Evolutionary conservation across 2,113 vertebrate genomes (phyloP).

Genomic region (Ailuropoda melanoleuca): DNA sequence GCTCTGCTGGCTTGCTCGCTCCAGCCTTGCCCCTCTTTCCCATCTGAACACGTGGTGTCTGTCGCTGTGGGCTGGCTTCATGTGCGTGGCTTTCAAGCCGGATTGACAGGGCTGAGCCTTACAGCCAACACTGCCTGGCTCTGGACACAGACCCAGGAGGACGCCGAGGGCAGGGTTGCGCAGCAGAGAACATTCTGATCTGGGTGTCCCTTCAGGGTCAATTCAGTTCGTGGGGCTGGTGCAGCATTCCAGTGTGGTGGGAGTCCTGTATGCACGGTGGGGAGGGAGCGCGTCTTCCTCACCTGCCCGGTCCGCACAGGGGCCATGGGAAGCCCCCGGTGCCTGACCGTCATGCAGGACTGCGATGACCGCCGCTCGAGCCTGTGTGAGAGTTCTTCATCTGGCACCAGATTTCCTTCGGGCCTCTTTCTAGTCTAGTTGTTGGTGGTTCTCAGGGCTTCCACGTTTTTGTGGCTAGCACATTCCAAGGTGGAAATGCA

Average conservation of each 20-base stretch:
- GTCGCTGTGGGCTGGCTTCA: background rate
- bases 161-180: background rate
- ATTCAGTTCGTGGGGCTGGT: conserved; percentile 50
- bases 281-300: background rate
- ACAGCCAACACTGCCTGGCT: background rate
- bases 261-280: background rate
- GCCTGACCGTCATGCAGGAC: background rate
- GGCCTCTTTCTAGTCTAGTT: background rate
- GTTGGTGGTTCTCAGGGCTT: background rate
- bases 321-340: background rate
- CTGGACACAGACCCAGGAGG: background rate
- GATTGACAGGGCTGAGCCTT: background rate
- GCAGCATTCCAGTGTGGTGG: background rate
- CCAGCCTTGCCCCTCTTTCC: background rate
- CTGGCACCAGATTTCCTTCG: background rate
- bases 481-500: background rate
- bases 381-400: background rate
- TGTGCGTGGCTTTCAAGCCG: background rate
- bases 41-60: background rate
- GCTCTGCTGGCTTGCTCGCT: background rate
- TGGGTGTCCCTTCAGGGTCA: conserved; percentile 50
- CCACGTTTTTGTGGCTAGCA: background rate
- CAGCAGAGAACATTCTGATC: conserved; percentile 61
- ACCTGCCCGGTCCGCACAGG: background rate
- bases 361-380: background rate